Evolutionary conservation across 2,888 invertebrate genomes (phyloP), one percentile per base, ranked within the genome.

Genomic region (Yponomeuta malinellus): DNA sequence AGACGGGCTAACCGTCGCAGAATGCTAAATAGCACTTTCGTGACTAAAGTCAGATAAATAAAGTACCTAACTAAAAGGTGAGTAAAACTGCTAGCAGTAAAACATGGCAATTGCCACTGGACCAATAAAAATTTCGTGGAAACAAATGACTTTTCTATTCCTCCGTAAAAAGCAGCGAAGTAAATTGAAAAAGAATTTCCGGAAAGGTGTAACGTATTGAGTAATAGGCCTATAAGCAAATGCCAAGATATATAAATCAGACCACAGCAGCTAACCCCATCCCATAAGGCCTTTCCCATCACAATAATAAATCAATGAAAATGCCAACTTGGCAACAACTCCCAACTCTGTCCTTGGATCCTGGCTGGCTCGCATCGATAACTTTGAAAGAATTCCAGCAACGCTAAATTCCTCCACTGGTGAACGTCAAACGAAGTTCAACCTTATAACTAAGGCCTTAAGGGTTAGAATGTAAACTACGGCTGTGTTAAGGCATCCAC

Each of bases 311-410:
- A 59, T 59, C 15, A 59, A 59, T 59, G 6, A 15, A 59, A 59
- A 15, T 15, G 0, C 6, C 15, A 59, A 59, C 52, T 59, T 59
- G 12, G 52, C 52, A 59, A 59, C 15, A 59, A 59, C 5, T 59
- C 52, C 52, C 12, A 59, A 59, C 52, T 59, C 12, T 9, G 52
- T 59, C 52, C 52, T 59, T 59, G 15, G 52, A 59, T 59, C 52
- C 52, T 59, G 52, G 2, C 52, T 59, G 52, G 12, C 52, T 59
- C 52, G 52, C 15, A 4, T 59, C 52, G 52, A 15, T 12, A 52
- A 52, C 52, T 59, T 59, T 59, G 52, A 59, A 59, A 59, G 52
- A 59, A 59, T 59, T 59, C 52, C 52, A 43, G 43, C 43, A 43
- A 5, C 43, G 43, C 8, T 43, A 43, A 43, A 43, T 59, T 59